phyloP scores from a whole-genome alignment of 2,113 vertebrate species.

The Pseudopodoces humilis region DNA sequence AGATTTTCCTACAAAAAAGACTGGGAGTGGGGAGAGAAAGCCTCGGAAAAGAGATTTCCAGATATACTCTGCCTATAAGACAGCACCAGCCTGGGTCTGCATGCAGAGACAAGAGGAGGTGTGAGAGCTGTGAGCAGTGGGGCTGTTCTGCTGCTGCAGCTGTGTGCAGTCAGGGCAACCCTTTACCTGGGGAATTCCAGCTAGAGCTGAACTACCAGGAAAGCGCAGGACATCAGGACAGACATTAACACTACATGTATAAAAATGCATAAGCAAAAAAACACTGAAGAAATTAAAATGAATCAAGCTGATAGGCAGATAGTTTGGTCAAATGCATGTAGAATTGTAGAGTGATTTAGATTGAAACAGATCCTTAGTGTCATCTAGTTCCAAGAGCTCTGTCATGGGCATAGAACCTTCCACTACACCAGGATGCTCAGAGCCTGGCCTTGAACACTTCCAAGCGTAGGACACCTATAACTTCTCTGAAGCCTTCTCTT shows the following conservation, averaged over 20 bases:
- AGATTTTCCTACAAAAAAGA: not conserved
- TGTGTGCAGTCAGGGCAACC: fast-evolving
- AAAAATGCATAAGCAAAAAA: not conserved
- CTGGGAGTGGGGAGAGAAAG: not conserved
- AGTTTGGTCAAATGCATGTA: not conserved
- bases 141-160: fast-evolving
- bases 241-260: not conserved
- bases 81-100: not conserved
- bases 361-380: not conserved
- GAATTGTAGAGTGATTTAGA: not conserved
- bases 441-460: not conserved
- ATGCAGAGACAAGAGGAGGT: fast-evolving
- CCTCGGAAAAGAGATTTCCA: not conserved
- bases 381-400: not conserved
- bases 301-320: not conserved
- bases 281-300: not conserved
- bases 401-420: fast-evolving
- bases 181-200: not conserved
- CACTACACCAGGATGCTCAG: not conserved
- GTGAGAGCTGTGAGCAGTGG: not conserved
- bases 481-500: not conserved
- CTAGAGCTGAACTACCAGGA: not conserved
- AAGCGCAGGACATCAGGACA: not conserved
- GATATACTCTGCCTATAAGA: not conserved
- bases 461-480: not conserved